Base-by-base conservation (phyloP, 2,113 vertebrate species). In the Cryptoleucopteryx plumbea region DNA sequence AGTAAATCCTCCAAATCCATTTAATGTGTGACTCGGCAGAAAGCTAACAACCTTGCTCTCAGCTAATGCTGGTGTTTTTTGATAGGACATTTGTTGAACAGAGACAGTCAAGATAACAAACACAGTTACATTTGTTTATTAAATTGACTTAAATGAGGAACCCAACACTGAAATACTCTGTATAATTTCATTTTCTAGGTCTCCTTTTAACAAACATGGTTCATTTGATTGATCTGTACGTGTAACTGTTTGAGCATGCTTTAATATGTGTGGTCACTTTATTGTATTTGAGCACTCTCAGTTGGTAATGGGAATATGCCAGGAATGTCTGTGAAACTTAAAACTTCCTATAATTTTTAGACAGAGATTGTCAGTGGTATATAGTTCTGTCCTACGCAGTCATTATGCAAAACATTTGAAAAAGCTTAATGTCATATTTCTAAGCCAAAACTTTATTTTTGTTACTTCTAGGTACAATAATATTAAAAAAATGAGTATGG, bases 371-470 rank as follows among this genome's bases (percentile, higher is more conserved):
- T 61, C 61, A 59, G 59, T 58, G 27, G 19, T 79, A 13, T 34
- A 22, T 25, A 38, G 23, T 82, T 88, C 66, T 66, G 29, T 34
- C 36, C 53, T 68, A 29, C 21, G 21, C 8, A 89, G 47, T 22
- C 62, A 12, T 53, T 53, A 17, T 9, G 29, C 26, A 63, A 88
- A 74, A 10, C 0, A 15, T 23, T 55, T 53, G 4, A 0, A 77
- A 72, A 36, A 31, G 20, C 19, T 40, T 26, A 9, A 43, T 42
- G 20, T 18, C 10, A 1, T 40, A 21, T 73, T 73, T 90, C 34
- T 45, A 70, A 81, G 13, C 8, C 5, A 78, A 67, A 81, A 34
- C 7, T 7, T 56, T 72, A 40, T 12, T 92, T 93, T 87, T 83
- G 9, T 81, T 92, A 48, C 34, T 55, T 74, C 61, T 58, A 74